Percentiles rank a stretch among this genome's conserved stretches.
phyloP scores from a whole-genome alignment of 2,797 vertebrate species.

The Typhlichthys subterraneus region DNA sequence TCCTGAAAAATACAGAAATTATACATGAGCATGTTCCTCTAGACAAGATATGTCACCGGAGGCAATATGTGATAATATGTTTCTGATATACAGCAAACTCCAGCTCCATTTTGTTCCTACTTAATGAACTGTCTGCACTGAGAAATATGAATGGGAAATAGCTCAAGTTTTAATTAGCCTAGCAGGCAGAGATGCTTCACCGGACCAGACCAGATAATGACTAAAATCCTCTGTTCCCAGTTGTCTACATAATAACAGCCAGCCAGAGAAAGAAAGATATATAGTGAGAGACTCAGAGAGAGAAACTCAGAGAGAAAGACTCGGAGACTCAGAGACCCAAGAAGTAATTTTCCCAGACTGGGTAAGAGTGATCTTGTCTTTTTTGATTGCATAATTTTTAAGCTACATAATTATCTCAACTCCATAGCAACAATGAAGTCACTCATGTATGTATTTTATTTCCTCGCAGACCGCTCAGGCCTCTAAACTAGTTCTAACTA shows the following conservation, averaged over 20 bases:
- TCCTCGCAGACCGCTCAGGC: constrained; percentile 3
- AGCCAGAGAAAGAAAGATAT: constrained; percentile 11
- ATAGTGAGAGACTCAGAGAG: constrained; percentile 7
- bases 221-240: constrained; percentile 45
- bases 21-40: background rate
- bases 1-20: background rate
- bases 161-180: constrained; percentile 62
- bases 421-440: constrained; percentile 40
- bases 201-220: constrained; percentile 61
- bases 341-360: constrained; percentile 47
- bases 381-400: constrained; percentile 65
- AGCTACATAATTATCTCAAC: constrained; percentile 59
- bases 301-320: constrained; percentile 15
- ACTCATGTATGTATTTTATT: constrained; percentile 11
- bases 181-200: constrained; percentile 52
- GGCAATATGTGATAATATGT: background rate
- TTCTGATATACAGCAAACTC: background rate
- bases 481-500: background rate
- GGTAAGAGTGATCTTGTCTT: constrained; percentile 35
- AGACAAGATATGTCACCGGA: constrained; percentile 1
- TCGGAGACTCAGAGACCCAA: constrained; percentile 3
- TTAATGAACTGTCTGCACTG: constrained; percentile 34
- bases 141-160: constrained; percentile 38
- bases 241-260: constrained; percentile 44
- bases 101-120: constrained; percentile 9